Evolutionary conservation across 2,797 vertebrate species (phyloP).

Genomic region (Spheniscus humboldti): DNA sequence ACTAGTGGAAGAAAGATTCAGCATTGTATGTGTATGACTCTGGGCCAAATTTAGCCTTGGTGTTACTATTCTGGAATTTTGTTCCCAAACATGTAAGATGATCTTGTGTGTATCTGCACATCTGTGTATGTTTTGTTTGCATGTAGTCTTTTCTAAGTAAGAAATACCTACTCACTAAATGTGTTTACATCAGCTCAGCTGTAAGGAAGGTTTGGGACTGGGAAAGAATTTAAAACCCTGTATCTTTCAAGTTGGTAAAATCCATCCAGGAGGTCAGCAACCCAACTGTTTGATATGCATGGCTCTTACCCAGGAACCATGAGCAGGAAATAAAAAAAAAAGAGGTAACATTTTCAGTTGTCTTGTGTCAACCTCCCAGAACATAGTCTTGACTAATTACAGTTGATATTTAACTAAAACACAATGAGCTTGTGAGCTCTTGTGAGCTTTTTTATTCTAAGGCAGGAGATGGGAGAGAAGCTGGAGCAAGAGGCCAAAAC

Average conservation of each 20-base stretch:
- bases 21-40: background rate
- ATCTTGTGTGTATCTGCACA: background rate
- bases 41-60: background rate
- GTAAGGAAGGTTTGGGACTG: background rate
- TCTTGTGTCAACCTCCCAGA: background rate
- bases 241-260: conserved; percentile 23
- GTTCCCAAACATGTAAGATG: background rate
- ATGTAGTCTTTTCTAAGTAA: background rate
- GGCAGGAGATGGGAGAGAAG: conserved; percentile 22
- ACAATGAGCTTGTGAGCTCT: background rate
- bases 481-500: conserved; percentile 1
- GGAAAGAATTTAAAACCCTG: conserved; percentile 48
- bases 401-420: conserved; percentile 24
- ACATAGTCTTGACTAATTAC: conserved; percentile 35
- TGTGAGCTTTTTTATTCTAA: conserved; percentile 17
- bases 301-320: background rate
- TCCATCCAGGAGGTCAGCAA: conserved; percentile 39
- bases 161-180: background rate
- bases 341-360: background rate
- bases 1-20: background rate
- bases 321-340: conserved; percentile 28
- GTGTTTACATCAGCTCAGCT: background rate
- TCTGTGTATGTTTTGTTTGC: conserved; percentile 12
- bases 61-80: background rate
- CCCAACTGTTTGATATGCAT: conserved; percentile 11